Evolutionary conservation across 1,140 invertebrate genomes (phyloP).

Genomic region (Diachasma alloeum): DNA sequence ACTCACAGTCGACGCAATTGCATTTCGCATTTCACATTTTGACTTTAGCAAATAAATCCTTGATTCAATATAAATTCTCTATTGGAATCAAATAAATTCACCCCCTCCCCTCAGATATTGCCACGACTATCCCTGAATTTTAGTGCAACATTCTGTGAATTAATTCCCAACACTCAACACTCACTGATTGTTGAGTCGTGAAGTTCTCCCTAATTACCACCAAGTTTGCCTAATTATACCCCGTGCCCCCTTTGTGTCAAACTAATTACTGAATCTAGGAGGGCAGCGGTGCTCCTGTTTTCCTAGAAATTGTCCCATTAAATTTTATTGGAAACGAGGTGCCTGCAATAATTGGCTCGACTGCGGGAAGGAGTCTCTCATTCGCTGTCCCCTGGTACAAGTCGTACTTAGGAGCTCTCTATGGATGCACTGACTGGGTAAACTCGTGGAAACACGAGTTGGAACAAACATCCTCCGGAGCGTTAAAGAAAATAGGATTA

Average conservation of each 20-base stretch:
- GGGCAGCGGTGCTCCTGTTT: neutral
- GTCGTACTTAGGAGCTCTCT: neutral
- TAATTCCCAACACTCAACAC: neutral
- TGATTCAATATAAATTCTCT: too few relatives aligned
- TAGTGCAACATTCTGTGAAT: neutral
- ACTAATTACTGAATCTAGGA: conserved; percentile 3
- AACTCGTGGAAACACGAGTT: neutral
- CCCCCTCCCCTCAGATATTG: neutral
- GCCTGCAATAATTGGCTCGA: neutral
- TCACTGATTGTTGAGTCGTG: conserved; percentile 3
- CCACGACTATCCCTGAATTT: neutral
- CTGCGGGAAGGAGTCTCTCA: neutral
- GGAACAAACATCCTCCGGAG: neutral
- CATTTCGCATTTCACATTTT: too few relatives aligned
- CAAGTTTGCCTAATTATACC: neutral
- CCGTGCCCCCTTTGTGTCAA: neutral
- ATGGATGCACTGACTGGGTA: neutral
- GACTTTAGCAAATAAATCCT: too few relatives aligned
- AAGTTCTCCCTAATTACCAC: neutral
- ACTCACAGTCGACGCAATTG: too few relatives aligned
- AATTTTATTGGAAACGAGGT: neutral
- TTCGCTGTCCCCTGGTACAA: neutral
- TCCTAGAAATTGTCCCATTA: neutral
- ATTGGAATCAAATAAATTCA: too few relatives aligned
- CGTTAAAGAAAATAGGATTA: neutral